Base-by-base conservation (phyloP, 64 coral and sea anemone species). In the Stylophora pistillata region DNA sequence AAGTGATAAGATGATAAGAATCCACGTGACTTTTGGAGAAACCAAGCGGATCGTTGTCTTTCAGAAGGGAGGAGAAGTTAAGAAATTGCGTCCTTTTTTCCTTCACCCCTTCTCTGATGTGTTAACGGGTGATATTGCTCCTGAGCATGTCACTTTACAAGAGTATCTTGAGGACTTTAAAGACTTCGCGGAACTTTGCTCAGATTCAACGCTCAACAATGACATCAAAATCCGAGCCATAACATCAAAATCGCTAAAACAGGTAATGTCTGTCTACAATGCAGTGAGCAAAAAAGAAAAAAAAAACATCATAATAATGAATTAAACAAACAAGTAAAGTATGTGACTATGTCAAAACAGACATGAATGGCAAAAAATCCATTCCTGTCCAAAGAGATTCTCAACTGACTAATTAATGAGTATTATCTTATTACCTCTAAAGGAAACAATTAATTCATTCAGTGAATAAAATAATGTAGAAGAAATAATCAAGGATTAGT, bases 71-170 rank as follows among this genome's bases (percentile, higher is more conserved):
- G 58, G n/a, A 12, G 17, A 64, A 47, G 78, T 63, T 5, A 1
- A 29, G 1, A 10, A 23, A 2, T 33, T 82, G 29, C 78, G 78
- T 63, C 30, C 32, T 10, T 6, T 37, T 32, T 82, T 82, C 23
- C 58, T 82, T 16, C 58, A 18, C 3, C 9, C 13, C 9, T 82
- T 82, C 58, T 82, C 78, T 60, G 30, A 82, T n/a, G 15, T 64
- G 57, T 4, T 64, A 59, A 20, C 59, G 1, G 78, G 64, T 15
- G 58, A 82, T 23, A 23, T 82, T 30, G 58, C 78, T 33, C 57
- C 59, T 15, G 58, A 57, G 6, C 62, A 82, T 82, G 78, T 82
- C 58, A 62, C 0, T 11, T 82, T 82, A 11, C 78, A 82, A 20
- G 4, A 17, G 9, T 64, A 64, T 64, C 30, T 64, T 18, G 9